These are phyloP conservation scores for Pionites leucogaster DNA, from an alignment of 2,113 vertebrate species.

Conservation along the genomic window DNA sequence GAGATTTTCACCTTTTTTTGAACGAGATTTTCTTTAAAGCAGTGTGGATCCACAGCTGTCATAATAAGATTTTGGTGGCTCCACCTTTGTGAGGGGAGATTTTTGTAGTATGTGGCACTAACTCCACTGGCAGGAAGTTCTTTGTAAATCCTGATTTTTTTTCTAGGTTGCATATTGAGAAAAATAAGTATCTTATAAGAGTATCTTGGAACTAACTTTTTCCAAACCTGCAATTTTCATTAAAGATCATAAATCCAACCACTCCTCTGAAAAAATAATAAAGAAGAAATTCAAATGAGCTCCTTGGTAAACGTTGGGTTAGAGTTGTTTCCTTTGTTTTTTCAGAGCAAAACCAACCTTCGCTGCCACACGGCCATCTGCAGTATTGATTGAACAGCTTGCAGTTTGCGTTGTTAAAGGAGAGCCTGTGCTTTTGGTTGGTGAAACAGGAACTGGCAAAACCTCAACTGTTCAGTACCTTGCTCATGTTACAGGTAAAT, in stretches of 20 bases:
- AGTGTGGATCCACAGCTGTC: not conserved
- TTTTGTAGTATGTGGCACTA: not conserved
- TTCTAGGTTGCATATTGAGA: not conserved
- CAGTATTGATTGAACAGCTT: constrained; percentile 91
- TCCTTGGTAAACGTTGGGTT: not conserved
- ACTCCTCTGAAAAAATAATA: not conserved
- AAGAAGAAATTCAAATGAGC: not conserved
- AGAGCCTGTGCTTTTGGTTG: constrained; percentile 92
- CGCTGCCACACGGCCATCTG: constrained; percentile 90
- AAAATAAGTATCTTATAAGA: not conserved
- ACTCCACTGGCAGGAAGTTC: not conserved
- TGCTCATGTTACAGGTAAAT: constrained; percentile 87
- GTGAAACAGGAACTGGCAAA: constrained; percentile 97
- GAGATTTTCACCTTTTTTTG: not conserved
- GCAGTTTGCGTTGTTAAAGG: constrained; percentile 87
- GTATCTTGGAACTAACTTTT: not conserved
- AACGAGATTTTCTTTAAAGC: not conserved
- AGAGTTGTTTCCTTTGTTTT: not conserved
- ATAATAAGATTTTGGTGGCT: not conserved
- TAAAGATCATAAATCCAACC: not conserved
- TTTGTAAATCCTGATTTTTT: not conserved
- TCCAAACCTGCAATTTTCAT: not conserved
- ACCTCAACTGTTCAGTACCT: constrained; percentile 94
- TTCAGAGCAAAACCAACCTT: constrained; percentile 85
- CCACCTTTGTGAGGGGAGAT: not conserved